A percentile compares a stretch with the other conserved stretches of the same genome.
phyloP scores from a whole-genome alignment of 1,140 invertebrate genomes.

The Cherax destructor region DNA sequence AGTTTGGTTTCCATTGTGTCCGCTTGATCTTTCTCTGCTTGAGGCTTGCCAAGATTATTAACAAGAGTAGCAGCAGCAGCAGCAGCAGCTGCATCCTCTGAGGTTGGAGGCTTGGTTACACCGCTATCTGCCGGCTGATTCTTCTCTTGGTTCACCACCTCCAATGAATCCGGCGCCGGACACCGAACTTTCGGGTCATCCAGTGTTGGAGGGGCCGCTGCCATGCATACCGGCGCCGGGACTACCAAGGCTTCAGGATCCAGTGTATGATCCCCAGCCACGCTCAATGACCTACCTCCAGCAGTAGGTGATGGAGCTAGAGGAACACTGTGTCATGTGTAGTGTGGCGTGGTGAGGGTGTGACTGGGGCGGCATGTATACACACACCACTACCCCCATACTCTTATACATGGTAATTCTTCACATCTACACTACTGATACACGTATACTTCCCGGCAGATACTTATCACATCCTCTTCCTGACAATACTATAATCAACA shows the following conservation, averaged over 20 bases:
- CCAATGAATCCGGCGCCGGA: not conserved
- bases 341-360: too few species aligned
- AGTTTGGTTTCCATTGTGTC: slow-evolving; percentile 24
- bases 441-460: too few species aligned
- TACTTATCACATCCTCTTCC: too few species aligned
- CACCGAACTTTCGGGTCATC: not conserved
- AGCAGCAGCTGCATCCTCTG: not conserved
- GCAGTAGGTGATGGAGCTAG: not conserved
- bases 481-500: too few species aligned
- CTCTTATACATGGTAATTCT: too few species aligned
- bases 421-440: too few species aligned
- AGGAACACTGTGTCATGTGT: not conserved
- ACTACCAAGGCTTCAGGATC: not conserved
- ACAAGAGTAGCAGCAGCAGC: too few species aligned
- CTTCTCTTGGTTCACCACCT: not conserved
- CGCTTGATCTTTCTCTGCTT: not conserved
- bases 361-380: too few species aligned
- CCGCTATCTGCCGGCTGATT: too few species aligned
- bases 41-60: too few species aligned
- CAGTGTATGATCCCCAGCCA: not conserved
- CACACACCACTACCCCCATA: too few species aligned
- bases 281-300: not conserved
- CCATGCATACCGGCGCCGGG: not conserved
- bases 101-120: not conserved
- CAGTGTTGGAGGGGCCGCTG: not conserved